Percentiles rank a stretch among this genome's conserved stretches.
These are phyloP conservation scores for Apogon talboti DNA, from an alignment of 2,797 vertebrate genomes.

Conservation along the genomic window DNA sequence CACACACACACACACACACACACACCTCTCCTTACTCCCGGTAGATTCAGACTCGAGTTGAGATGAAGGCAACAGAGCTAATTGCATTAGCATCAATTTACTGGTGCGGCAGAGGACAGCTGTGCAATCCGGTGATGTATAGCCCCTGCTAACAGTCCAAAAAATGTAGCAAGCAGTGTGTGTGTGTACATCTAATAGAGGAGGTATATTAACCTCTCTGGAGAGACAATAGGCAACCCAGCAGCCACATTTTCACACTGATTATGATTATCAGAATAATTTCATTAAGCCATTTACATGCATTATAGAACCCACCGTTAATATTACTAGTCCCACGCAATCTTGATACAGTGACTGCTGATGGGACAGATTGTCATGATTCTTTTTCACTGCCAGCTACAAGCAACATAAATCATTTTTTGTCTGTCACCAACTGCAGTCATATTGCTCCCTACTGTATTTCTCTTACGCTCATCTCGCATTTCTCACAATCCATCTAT, in stretches of 20 bases:
- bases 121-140: conserved; percentile 66
- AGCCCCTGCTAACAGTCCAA: conserved; percentile 25
- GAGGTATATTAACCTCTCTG: conserved; percentile 37
- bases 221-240: conserved; percentile 31
- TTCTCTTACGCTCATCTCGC: conserved; percentile 29
- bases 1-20: conserved; percentile 13
- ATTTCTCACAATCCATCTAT: conserved; percentile 22
- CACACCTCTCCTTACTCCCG: conserved; percentile 36
- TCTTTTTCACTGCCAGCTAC: conserved; percentile 20
- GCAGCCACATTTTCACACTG: conserved; percentile 20
- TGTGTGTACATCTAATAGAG: conserved; percentile 25
- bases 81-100: conserved; percentile 84
- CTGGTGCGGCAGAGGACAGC: conserved; percentile 75
- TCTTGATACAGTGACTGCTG: conserved; percentile 24
- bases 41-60: conserved; percentile 60
- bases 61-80: conserved; percentile 77
- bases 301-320: conserved; percentile 26
- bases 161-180: conserved; percentile 14
- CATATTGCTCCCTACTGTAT: conserved; percentile 33
- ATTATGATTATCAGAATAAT: conserved; percentile 57
- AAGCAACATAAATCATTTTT: conserved; percentile 55
- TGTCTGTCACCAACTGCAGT: conserved; percentile 29
- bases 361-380: conserved; percentile 31
- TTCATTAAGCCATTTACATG: conserved; percentile 48
- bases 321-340: conserved; percentile 33